Percentiles rank a stretch among this genome's conserved stretches.
phyloP scores from a whole-genome alignment of 1,140 invertebrate species.

The Prorops nasuta region DNA sequence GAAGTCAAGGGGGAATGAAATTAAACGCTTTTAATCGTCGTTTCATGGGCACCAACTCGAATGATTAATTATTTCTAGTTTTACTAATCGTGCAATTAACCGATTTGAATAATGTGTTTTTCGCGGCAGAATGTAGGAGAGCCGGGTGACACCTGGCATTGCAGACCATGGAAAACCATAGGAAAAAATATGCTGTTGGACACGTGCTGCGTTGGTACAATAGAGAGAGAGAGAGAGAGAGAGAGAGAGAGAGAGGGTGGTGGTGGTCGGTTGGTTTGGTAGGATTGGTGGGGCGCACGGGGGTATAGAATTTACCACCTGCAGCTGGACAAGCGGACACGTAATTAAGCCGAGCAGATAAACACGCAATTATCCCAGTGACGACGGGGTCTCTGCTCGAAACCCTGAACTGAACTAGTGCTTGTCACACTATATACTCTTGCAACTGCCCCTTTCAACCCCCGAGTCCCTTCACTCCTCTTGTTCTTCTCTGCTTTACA shows the following conservation, averaged over 20 bases:
- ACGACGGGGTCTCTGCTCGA: slow-evolving; percentile 29
- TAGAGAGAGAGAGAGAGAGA: slow-evolving; percentile 2
- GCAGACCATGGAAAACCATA: too few relatives aligned
- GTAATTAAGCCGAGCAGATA: slow-evolving; percentile 49
- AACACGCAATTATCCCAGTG: slow-evolving; percentile 45
- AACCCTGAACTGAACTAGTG: too few relatives aligned
- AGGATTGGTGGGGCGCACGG: too few relatives aligned
- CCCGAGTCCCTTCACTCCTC: slow-evolving; percentile 6
- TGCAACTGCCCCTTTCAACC: slow-evolving; percentile 1
- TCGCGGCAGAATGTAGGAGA: too few relatives aligned
- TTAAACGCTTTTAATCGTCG: too few relatives aligned
- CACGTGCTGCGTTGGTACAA: slow-evolving; percentile 1
- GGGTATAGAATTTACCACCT: slow-evolving; percentile 38
- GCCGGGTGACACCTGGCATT: too few relatives aligned
- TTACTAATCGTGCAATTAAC: too few relatives aligned
- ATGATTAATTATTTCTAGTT: too few relatives aligned
- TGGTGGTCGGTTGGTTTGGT: neutral
- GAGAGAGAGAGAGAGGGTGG: slow-evolving; percentile 7
- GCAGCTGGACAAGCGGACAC: slow-evolving; percentile 44
- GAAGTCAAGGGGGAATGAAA: too few relatives aligned
- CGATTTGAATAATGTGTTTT: too few relatives aligned
- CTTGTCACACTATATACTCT: neutral
- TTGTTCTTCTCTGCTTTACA: neutral
- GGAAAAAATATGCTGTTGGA: too few relatives aligned
- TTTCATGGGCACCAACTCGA: too few relatives aligned